Percentiles rank a stretch among this genome's conserved stretches.
Conservation (phyloP, 2,888 invertebrate species). For the Harpalus rufipes region DNA sequence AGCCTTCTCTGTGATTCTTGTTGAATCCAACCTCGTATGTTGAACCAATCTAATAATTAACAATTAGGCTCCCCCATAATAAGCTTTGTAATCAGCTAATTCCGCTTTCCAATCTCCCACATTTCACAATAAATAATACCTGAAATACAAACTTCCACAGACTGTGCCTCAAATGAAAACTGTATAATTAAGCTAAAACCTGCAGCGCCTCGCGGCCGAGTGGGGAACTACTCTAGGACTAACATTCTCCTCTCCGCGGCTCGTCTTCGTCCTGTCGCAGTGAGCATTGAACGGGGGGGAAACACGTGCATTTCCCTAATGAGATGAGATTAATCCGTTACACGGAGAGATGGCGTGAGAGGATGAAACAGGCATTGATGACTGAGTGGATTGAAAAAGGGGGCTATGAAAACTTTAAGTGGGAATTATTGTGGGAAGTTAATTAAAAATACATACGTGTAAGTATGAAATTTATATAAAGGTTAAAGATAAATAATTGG, state of each 20-base stretch:
- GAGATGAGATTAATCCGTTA: slow-evolving; percentile 65
- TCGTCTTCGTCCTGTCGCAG: not conserved
- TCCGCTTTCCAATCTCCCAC: not conserved
- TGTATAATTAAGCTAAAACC: slow-evolving; percentile 58
- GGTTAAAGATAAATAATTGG: no score
- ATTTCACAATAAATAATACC: slow-evolving; percentile 12
- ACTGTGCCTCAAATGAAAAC: slow-evolving; percentile 19
- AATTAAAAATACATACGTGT: not conserved
- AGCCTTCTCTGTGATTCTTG: no score
- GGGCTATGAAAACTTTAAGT: not conserved
- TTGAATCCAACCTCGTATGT: no score
- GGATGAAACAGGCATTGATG: not conserved
- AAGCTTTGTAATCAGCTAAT: slow-evolving; percentile 6
- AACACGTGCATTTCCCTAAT: slow-evolving; percentile 63
- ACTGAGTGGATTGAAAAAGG: slow-evolving; percentile 5
- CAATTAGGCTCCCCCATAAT: not conserved
- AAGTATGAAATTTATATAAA: no score
- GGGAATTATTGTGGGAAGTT: not conserved
- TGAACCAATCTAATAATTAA: not conserved
- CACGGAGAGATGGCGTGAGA: slow-evolving; percentile 45
- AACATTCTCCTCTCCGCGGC: slow-evolving; percentile 3
- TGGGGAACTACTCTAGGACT: not conserved
- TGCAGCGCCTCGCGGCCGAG: slow-evolving; percentile 10
- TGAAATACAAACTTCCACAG: not conserved
- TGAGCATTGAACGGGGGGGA: not conserved